A percentile compares a stretch with the other conserved stretches of the same genome.
These are phyloP conservation scores for Drosophila nr. medialis DNA, from an alignment of 2,888 invertebrate species.

Conservation along the genomic window DNA sequence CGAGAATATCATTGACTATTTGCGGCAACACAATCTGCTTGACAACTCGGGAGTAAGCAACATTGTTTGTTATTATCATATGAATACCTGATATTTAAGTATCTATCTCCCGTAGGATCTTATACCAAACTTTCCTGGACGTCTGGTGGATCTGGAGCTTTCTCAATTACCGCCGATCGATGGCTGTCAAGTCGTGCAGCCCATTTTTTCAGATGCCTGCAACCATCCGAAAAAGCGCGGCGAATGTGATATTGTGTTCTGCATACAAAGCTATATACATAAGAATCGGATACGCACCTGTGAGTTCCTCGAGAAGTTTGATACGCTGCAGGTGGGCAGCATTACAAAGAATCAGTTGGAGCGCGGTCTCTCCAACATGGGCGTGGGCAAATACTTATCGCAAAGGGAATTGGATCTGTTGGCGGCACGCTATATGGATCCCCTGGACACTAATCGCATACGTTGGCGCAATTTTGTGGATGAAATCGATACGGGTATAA, in stretches of 20 bases:
- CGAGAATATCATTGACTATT: constrained; percentile 88
- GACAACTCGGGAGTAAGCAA: constrained; percentile 78
- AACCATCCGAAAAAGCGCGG: constrained; percentile 68
- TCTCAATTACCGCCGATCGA: constrained; percentile 87
- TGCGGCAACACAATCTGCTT: constrained; percentile 86
- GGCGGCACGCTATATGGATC: constrained; percentile 89
- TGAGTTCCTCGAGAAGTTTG: constrained; percentile 90
- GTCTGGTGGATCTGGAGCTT: constrained; percentile 88
- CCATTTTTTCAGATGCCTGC: constrained; percentile 72
- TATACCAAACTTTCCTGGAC: constrained; percentile 87
- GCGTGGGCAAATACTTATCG: constrained; percentile 87
- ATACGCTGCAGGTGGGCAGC: constrained; percentile 88
- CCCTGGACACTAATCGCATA: constrained; percentile 88
- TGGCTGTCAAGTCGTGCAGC: constrained; percentile 63
- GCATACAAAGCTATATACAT: constrained; percentile 88
- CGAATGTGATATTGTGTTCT: constrained; percentile 78
- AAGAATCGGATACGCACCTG: constrained; percentile 88
- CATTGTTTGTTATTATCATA: neutral
- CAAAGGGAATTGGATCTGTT: constrained; percentile 88
- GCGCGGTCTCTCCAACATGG: constrained; percentile 89
- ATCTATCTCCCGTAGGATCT: constrained; percentile 83
- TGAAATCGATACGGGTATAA: constrained; percentile 90
- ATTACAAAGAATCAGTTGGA: constrained; percentile 90
- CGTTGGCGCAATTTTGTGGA: constrained; percentile 92
- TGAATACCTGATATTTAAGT: neutral